Evolutionary conservation across 2,113 vertebrate genomes (phyloP).

Genomic region (Calcarius ornatus): DNA sequence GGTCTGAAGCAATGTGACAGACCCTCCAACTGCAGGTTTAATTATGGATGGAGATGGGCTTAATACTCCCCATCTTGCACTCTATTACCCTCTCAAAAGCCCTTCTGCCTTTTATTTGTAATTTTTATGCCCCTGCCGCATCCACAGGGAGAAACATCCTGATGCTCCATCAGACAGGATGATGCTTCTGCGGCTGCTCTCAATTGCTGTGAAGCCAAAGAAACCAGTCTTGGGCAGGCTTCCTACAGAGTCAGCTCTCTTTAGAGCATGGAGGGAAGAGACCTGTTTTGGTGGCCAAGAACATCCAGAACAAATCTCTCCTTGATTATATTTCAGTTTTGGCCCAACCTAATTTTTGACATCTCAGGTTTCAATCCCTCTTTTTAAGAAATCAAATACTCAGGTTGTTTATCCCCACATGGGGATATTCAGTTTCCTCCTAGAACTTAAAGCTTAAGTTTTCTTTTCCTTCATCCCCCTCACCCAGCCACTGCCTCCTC

Average conservation of each 20-base stretch:
- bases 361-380: neutral
- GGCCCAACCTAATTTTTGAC: neutral
- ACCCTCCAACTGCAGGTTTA: slow-evolving; percentile 64
- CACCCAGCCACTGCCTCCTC: neutral
- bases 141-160: neutral
- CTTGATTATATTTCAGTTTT: neutral
- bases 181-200: neutral
- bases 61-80: slow-evolving; percentile 46
- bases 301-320: neutral
- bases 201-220: neutral
- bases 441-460: neutral
- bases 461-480: neutral
- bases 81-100: slow-evolving; percentile 49
- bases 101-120: slow-evolving; percentile 48
- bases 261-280: neutral
- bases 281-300: neutral
- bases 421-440: neutral
- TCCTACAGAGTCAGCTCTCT: neutral
- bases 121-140: slow-evolving; percentile 18
- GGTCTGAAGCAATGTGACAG: slow-evolving; percentile 69
- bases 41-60: slow-evolving; percentile 56
- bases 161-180: neutral
- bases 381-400: neutral
- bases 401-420: neutral
- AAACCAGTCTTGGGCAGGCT: neutral